phyloP scores from a whole-genome alignment of 2,113 vertebrate species.

The Thunnus maccoyii region DNA sequence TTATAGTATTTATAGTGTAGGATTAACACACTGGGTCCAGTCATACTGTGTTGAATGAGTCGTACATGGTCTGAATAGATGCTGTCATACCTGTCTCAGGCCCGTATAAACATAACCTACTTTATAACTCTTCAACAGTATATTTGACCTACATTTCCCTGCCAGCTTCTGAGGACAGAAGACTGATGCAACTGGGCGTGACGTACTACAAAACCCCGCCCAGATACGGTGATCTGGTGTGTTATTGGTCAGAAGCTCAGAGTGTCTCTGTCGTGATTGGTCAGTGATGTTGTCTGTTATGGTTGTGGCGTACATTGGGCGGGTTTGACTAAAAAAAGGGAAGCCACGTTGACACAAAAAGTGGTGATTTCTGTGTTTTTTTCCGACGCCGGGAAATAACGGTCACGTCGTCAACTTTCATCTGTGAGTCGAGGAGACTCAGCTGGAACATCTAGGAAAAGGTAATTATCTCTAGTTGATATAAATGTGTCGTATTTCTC shows the following conservation, averaged over 20 bases:
- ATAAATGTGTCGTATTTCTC: neutral
- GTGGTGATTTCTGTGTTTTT: neutral
- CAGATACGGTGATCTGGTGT: fast-evolving
- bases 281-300: neutral
- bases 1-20: too few species aligned
- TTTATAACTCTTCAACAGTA: neutral
- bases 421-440: neutral
- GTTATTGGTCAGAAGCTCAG: constrained; percentile 41
- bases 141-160: constrained; percentile 50
- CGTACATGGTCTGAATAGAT: neutral
- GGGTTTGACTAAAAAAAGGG: constrained; percentile 17
- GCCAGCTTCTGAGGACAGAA: neutral
- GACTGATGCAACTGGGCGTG: constrained; percentile 69
- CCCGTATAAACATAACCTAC: constrained; percentile 32
- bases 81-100: neutral
- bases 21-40: neutral
- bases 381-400: neutral
- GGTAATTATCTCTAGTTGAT: constrained; percentile 11
- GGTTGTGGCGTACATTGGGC: neutral
- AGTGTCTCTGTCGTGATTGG: constrained; percentile 62
- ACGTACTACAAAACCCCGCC: constrained; percentile 32
- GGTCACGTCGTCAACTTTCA: neutral
- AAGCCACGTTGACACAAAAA: constrained; percentile 81
- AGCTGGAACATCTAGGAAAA: neutral
- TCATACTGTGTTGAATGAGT: neutral